Evolutionary conservation across 2,113 vertebrate species (phyloP).

Genomic region (Centropus bengalensis): DNA sequence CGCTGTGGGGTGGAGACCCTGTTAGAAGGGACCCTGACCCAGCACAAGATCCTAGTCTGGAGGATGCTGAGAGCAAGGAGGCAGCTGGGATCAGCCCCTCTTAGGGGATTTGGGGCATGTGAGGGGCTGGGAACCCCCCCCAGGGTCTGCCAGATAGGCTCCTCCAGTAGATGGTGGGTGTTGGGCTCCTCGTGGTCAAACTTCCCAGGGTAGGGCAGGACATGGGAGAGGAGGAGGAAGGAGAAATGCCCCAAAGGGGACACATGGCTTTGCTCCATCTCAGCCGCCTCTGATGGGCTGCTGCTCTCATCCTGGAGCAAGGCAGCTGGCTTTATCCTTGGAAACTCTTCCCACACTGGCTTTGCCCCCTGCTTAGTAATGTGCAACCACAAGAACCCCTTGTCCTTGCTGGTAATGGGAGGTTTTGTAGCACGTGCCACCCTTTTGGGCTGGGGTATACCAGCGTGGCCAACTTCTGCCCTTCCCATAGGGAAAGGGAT

Average conservation of each 20-base stretch:
- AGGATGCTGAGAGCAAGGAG: neutral
- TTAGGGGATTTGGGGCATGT: fast-evolving
- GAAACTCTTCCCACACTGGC: fast-evolving
- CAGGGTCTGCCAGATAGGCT: neutral
- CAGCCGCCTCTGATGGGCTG: too few relatives aligned
- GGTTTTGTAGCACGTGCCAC: fast-evolving
- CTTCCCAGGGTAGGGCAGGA: neutral
- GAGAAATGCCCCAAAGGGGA: neutral
- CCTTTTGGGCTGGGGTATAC: fast-evolving
- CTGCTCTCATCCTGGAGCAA: too few relatives aligned
- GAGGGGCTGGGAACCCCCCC: neutral
- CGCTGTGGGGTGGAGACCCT: fast-evolving
- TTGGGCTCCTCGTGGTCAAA: fast-evolving
- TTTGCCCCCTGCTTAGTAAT: neutral
- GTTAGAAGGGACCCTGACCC: fast-evolving
- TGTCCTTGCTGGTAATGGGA: fast-evolving
- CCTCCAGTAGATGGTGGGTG: too few relatives aligned
- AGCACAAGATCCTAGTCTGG: fast-evolving
- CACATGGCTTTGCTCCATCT: neutral
- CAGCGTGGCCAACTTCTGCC: neutral
- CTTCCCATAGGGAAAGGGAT: fast-evolving
- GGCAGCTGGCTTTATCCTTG: neutral
- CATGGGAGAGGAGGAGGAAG: neutral
- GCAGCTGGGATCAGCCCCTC: fast-evolving
- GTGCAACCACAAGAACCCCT: fast-evolving